A percentile compares a stretch with the other conserved stretches of the same genome.
phyloP scores from a whole-genome alignment of 1,140 invertebrate species.

The Scaptodrosophila lebanonensis region DNA sequence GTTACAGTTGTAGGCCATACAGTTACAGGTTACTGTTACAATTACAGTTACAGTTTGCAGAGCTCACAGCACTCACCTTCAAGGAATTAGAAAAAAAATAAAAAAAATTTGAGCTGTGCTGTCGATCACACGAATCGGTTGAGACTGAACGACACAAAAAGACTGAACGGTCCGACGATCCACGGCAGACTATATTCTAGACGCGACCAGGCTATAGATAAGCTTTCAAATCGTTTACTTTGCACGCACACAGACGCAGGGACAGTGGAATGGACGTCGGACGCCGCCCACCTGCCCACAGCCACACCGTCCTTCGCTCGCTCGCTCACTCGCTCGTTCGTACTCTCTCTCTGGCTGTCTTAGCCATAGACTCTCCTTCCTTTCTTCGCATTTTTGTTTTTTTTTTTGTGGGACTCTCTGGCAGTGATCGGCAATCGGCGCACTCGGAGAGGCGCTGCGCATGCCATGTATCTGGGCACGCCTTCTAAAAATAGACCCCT shows the following conservation, averaged over 20 bases:
- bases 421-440: slow-evolving; percentile 26
- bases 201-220: slow-evolving; percentile 52
- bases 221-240: slow-evolving; percentile 60
- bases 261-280: neutral
- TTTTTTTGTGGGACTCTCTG: neutral
- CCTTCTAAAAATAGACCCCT: slow-evolving; percentile 54
- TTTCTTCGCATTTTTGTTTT: too few relatives aligned
- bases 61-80: slow-evolving; percentile 77
- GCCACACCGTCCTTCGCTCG: slow-evolving; percentile 39
- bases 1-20: neutral
- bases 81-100: slow-evolving; percentile 77
- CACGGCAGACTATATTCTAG: slow-evolving; percentile 77
- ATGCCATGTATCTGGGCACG: slow-evolving; percentile 59
- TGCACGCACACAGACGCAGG: neutral
- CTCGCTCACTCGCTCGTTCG: neutral
- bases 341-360: slow-evolving; percentile 3
- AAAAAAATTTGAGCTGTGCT: slow-evolving; percentile 74
- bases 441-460: too few relatives aligned
- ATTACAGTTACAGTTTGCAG: too few relatives aligned
- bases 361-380: slow-evolving; percentile 4
- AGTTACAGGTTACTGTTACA: too few relatives aligned
- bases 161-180: slow-evolving; percentile 78
- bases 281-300: slow-evolving; percentile 55
- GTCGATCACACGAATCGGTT: slow-evolving; percentile 75
- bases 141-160: slow-evolving; percentile 74